Percentiles rank a stretch among this genome's conserved stretches.
Conservation (phyloP, 2,888 invertebrate species). For the Catocala nupta region DNA sequence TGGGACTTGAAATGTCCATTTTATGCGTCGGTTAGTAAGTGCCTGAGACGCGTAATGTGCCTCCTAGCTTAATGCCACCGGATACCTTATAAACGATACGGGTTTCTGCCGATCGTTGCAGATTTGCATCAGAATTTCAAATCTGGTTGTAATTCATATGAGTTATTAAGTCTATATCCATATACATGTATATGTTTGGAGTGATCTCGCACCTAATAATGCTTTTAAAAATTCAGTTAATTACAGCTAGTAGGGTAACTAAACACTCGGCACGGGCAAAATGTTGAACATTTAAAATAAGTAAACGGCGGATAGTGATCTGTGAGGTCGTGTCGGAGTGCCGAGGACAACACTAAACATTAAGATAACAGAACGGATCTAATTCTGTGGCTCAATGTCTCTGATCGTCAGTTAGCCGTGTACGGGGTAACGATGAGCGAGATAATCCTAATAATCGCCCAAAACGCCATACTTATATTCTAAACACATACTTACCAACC, state of each 20-base stretch:
- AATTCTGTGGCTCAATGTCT: constrained; percentile 31
- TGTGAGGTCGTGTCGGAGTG: constrained; percentile 11
- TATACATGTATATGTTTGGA: not conserved
- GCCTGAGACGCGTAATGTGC: constrained; percentile 25
- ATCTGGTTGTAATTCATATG: constrained; percentile 32
- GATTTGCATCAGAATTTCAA: constrained; percentile 29
- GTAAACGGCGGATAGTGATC: constrained; percentile 11
- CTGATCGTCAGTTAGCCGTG: constrained; percentile 38
- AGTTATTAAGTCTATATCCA: constrained; percentile 16
- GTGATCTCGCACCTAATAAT: too few relatives aligned
- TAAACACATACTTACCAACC: constrained; percentile 25
- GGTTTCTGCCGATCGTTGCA: constrained; percentile 23
- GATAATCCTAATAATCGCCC: constrained; percentile 25
- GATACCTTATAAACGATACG: constrained; percentile 30
- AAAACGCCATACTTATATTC: constrained; percentile 31
- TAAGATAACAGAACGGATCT: constrained; percentile 35
- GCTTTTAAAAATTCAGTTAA: too few relatives aligned
- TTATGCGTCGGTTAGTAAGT: constrained; percentile 33
- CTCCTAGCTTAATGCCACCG: constrained; percentile 28
- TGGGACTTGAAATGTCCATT: constrained; percentile 44
- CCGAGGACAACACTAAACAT: constrained; percentile 22
- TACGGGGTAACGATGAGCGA: constrained; percentile 25
- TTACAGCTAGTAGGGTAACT: not conserved
- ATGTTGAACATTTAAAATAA: constrained; percentile 8
- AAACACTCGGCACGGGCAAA: not conserved